phyloP scores from a whole-genome alignment of 1,140 invertebrate genomes.

The Polypedilum vanderplanki region DNA sequence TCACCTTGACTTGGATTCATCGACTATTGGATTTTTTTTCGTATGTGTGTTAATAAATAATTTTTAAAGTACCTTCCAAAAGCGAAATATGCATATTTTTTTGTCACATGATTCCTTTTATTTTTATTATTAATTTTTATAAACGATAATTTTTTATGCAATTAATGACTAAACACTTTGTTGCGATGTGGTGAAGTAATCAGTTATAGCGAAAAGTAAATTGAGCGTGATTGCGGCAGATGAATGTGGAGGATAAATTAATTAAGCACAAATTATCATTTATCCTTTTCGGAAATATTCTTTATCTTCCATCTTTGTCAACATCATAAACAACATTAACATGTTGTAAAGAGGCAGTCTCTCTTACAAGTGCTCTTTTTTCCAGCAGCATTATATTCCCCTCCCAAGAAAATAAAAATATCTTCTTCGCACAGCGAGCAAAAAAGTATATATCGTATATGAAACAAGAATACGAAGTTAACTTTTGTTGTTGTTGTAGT shows the following conservation, averaged over 20 bases:
- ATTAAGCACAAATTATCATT: neutral
- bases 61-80: slow-evolving; percentile 11
- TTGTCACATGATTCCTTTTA: neutral
- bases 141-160: neutral
- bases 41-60: slow-evolving; percentile 14
- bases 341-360: neutral
- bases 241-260: neutral
- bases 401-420: neutral
- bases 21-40: neutral
- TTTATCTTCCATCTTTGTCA: neutral
- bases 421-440: neutral
- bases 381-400: neutral
- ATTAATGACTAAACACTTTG: neutral
- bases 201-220: neutral
- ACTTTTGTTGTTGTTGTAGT: slow-evolving; percentile 8
- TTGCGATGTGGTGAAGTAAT: no score
- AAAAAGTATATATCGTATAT: slow-evolving; percentile 17
- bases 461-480: slow-evolving; percentile 21
- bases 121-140: no score
- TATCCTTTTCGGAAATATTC: neutral
- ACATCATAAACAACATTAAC: neutral
- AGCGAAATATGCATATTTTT: slow-evolving; percentile 13
- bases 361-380: no score
- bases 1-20: neutral
- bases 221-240: neutral